Evolutionary conservation across 1,140 invertebrate genomes (phyloP).

Genomic region (Zaprionus tsacasi): DNA sequence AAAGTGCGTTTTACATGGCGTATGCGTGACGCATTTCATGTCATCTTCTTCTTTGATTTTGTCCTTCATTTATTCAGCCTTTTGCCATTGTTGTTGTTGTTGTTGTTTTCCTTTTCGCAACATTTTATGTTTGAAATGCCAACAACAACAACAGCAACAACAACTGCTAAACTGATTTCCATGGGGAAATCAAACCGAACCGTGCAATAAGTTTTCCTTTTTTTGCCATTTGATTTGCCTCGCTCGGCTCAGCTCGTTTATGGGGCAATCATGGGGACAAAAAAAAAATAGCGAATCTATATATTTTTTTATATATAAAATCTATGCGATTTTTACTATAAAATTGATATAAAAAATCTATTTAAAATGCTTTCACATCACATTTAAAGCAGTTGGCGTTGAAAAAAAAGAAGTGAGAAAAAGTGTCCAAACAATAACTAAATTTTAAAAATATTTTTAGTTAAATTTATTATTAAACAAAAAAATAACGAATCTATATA

Average conservation of each 20-base stretch:
- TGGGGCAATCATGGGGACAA: no score
- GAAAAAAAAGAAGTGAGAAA: background rate
- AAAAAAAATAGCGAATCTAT: background rate
- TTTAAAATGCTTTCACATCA: background rate
- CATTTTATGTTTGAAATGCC: conserved; percentile 69
- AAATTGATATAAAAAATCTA: background rate
- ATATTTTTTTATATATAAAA: no score
- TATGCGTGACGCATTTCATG: conserved; percentile 74
- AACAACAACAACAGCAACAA: conserved; percentile 2
- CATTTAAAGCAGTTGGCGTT: background rate
- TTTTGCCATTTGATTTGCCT: conserved; percentile 50
- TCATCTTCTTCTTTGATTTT: conserved; percentile 40
- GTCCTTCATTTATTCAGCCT: conserved; percentile 7
- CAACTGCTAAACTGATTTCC: conserved; percentile 76
- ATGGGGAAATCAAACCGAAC: conserved; percentile 69
- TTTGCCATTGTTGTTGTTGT: conserved; percentile 43
- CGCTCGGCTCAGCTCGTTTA: conserved; percentile 22
- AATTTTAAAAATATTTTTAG: background rate
- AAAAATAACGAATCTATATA: background rate
- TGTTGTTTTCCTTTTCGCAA: conserved; percentile 64
- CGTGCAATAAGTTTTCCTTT: conserved; percentile 56
- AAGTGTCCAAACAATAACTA: no score
- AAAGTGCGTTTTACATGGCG: conserved; percentile 61
- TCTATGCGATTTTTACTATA: background rate
- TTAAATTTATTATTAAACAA: no score